Evolutionary conservation across 2,113 vertebrate species (phyloP).

Genomic region (Xiphorhynchus elegans): DNA sequence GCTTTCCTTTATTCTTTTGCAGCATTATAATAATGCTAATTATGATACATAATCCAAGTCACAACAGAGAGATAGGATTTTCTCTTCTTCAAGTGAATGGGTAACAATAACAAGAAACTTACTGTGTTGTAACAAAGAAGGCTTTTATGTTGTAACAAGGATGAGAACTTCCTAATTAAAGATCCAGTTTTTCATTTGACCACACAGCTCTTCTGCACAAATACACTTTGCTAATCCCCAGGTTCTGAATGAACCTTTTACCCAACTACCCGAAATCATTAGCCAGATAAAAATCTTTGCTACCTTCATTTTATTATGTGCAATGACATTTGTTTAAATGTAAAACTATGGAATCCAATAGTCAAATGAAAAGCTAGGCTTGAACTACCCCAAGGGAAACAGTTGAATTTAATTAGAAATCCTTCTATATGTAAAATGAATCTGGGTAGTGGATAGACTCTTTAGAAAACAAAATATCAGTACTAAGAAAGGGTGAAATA

Average conservation of each 20-base stretch:
- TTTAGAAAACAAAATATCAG: neutral
- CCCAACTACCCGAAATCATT: neutral
- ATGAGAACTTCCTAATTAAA: conserved; percentile 18
- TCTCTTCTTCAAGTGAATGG: neutral
- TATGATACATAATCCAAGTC: neutral
- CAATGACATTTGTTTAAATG: neutral
- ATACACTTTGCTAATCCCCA: neutral
- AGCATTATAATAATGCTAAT: neutral
- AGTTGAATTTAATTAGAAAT: neutral
- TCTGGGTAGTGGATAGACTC: neutral
- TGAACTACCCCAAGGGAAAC: neutral
- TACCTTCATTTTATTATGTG: neutral
- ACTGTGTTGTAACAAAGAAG: neutral
- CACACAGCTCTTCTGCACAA: neutral
- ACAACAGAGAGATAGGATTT: neutral
- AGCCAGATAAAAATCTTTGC: conserved; percentile 4
- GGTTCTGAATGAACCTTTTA: neutral
- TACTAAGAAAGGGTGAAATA: neutral
- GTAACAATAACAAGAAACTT: neutral
- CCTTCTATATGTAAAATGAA: neutral
- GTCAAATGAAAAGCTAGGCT: neutral
- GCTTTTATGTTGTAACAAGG: neutral
- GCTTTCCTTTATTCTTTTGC: neutral
- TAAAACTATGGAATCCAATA: neutral
- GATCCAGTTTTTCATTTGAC: neutral